Conservation (phyloP, 2,797 vertebrate genomes). For the Catharus ustulatus region DNA sequence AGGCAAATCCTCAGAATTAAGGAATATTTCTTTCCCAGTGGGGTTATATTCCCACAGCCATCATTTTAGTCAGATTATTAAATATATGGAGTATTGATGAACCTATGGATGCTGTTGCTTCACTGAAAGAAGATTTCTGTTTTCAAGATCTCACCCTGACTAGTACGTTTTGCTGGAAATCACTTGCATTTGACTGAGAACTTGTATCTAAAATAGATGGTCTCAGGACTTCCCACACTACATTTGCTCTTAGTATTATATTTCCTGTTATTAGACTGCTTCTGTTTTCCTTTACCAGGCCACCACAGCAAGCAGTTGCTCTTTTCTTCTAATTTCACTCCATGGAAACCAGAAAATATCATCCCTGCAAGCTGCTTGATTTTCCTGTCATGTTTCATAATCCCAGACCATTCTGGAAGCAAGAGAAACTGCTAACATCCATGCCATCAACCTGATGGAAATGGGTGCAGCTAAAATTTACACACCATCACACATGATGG, state of each 20-base stretch:
- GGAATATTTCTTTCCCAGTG: background rate
- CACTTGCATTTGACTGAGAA: background rate
- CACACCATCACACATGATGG: background rate
- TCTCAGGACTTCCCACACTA: slow-evolving; percentile 24
- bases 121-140: background rate
- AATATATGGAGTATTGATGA: background rate
- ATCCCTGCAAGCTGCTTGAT: background rate
- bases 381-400: background rate
- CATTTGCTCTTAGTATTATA: background rate
- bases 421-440: background rate
- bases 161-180: background rate
- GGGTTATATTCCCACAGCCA: background rate
- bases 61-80: background rate
- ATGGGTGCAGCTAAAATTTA: background rate
- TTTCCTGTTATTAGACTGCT: slow-evolving; percentile 17
- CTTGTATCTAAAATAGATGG: background rate
- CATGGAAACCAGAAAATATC: slow-evolving; percentile 25
- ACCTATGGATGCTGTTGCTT: background rate
- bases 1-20: background rate
- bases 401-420: background rate
- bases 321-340: slow-evolving; percentile 56
- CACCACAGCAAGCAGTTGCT: slow-evolving; percentile 34
- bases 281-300: background rate
- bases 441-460: background rate
- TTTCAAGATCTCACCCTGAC: background rate